Conservation (phyloP, 2,888 invertebrate species). For the Dryomyza anilis region DNA sequence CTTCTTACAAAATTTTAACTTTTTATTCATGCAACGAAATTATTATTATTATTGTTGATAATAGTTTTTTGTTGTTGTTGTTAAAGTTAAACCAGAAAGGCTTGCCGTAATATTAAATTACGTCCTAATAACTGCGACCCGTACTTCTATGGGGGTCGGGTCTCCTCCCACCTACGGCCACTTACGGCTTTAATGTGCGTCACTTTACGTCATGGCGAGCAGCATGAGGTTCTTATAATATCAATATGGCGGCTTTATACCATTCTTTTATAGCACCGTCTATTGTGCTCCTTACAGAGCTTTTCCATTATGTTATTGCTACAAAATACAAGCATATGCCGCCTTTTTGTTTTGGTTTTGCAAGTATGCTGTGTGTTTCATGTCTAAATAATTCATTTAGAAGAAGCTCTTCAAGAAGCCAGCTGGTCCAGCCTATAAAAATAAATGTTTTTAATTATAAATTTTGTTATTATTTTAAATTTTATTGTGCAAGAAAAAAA, state of each 20-base stretch:
- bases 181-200: constrained; percentile 23
- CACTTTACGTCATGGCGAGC: constrained; percentile 20
- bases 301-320: constrained; percentile 28
- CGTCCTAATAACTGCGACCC: not conserved
- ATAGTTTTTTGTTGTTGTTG: not conserved
- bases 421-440: constrained; percentile 82
- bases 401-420: constrained; percentile 95
- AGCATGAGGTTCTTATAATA: constrained; percentile 29
- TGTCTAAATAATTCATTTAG: constrained; percentile 64
- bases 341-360: not conserved
- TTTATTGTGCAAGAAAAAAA: no score
- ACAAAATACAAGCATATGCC: not conserved
- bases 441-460: no score
- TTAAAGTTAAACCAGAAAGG: constrained; percentile 14
- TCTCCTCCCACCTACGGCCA: not conserved
- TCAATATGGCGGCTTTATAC: constrained; percentile 31
- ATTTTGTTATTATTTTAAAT: no score
- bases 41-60: not conserved
- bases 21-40: constrained; percentile 4
- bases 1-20: constrained; percentile 7
- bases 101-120: constrained; percentile 18
- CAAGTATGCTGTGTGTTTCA: not conserved
- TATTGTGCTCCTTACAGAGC: not conserved
- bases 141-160: no score
- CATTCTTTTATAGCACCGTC: constrained; percentile 7